These are phyloP conservation scores for Onychostoma macrolepis DNA, from an alignment of 2,113 vertebrate genomes.

Conservation along the genomic window DNA sequence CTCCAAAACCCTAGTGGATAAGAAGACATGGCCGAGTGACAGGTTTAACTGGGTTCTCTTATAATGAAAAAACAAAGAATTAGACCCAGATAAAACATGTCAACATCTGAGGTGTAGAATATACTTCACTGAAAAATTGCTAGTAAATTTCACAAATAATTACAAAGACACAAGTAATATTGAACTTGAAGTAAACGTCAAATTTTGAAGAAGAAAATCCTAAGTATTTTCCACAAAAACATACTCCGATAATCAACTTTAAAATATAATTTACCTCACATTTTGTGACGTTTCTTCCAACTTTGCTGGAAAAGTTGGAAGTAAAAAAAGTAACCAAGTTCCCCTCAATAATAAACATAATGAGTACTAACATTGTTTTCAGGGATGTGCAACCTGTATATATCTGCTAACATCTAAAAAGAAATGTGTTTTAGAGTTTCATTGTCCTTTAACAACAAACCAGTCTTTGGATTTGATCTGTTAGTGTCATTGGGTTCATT, in stretches of 20 bases:
- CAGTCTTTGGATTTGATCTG: not conserved
- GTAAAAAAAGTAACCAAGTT: not conserved
- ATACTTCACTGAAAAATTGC: not conserved
- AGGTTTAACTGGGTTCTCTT: not conserved
- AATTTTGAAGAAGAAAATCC: not conserved
- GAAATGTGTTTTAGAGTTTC: not conserved
- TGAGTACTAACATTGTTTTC: not conserved
- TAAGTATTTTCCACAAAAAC: not conserved
- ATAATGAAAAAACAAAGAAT: not conserved
- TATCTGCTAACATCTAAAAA: not conserved
- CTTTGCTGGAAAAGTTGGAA: too few species aligned
- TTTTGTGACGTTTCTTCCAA: not conserved
- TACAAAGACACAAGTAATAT: not conserved
- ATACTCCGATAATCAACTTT: too few species aligned
- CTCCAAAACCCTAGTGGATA: slow-evolving; percentile 78
- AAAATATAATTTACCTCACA: too few species aligned
- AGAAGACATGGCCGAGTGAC: not conserved
- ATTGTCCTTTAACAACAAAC: not conserved
- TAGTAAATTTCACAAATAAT: not conserved
- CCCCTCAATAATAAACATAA: not conserved
- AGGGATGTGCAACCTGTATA: not conserved
- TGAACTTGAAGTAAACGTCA: not conserved
- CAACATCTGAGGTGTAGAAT: not conserved
- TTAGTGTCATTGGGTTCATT: not conserved
- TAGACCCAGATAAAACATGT: not conserved